phyloP scores from a whole-genome alignment of 2,113 vertebrate genomes.

The Clinocottus analis region DNA sequence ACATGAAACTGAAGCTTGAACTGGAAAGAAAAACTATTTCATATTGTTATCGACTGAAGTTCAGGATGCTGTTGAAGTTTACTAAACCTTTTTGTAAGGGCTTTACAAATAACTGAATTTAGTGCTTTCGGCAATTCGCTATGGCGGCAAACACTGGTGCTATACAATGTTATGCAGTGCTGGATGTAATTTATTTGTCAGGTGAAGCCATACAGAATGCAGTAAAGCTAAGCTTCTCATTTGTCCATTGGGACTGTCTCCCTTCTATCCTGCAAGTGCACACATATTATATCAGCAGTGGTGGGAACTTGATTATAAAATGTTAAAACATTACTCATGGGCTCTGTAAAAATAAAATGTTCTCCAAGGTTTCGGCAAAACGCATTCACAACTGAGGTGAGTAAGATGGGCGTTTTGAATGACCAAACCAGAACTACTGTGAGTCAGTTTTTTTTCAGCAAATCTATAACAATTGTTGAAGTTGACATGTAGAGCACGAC shows the following conservation, averaged over 20 bases:
- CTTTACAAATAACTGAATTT: slow-evolving; percentile 10
- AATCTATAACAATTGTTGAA: not conserved
- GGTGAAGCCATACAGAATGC: slow-evolving; percentile 9
- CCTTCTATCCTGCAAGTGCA: not conserved
- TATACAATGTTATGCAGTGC: slow-evolving; percentile 7
- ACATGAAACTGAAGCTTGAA: slow-evolving; percentile 2
- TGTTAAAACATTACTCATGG: not conserved
- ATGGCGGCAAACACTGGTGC: not conserved
- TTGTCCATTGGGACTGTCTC: not conserved
- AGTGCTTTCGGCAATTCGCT: slow-evolving; percentile 9
- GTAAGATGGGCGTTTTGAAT: not conserved
- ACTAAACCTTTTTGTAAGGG: slow-evolving; percentile 19
- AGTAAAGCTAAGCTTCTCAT: slow-evolving; percentile 20
- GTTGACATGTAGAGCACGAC: slow-evolving; percentile 18
- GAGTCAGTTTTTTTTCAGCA: slow-evolving; percentile 30
- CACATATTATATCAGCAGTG: too few relatives aligned
- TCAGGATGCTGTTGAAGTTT: slow-evolving; percentile 29
- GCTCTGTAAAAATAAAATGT: not conserved
- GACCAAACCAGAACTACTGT: not conserved
- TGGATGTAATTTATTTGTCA: slow-evolving; percentile 45
- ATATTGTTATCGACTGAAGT: not conserved
- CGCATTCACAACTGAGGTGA: not conserved
- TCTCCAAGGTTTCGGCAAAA: not conserved
- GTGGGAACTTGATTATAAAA: not conserved
- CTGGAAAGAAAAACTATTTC: slow-evolving; percentile 4